Conservation (phyloP, 2,797 vertebrate species). For the Centroberyx gerrardi region DNA sequence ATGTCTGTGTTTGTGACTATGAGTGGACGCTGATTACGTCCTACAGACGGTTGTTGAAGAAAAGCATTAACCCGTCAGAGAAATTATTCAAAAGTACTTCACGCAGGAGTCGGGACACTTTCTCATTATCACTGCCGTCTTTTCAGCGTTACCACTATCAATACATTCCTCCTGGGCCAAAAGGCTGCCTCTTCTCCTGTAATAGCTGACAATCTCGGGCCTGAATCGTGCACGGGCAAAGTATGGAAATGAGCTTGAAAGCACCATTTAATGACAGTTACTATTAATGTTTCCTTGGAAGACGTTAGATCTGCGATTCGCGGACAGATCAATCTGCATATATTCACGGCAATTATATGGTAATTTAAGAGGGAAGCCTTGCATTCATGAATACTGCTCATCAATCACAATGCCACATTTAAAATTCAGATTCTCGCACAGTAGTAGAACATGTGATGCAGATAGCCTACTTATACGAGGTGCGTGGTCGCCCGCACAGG, state of each 20-base stretch:
- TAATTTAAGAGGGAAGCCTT: conserved; percentile 66
- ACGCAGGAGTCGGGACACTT: conserved; percentile 19
- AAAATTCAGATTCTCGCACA: conserved; percentile 64
- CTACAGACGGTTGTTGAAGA: conserved; percentile 17
- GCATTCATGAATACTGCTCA: conserved; percentile 72
- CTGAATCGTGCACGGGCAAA: conserved; percentile 38
- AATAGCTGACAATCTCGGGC: conserved; percentile 53
- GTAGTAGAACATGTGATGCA: conserved; percentile 42
- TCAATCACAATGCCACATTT: conserved; percentile 75
- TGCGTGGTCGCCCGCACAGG: conserved; percentile 14
- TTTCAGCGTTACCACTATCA: conserved; percentile 16
- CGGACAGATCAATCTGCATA: conserved; percentile 75
- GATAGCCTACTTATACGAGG: conserved; percentile 42
- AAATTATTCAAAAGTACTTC: conserved; percentile 42
- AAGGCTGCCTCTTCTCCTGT: conserved; percentile 25
- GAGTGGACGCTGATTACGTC: conserved; percentile 18
- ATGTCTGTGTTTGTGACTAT: conserved; percentile 4
- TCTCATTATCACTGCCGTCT: conserved; percentile 45
- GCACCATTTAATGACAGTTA: conserved; percentile 65
- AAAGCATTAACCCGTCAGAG: conserved; percentile 48
- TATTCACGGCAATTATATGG: conserved; percentile 71
- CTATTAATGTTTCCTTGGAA: conserved; percentile 64
- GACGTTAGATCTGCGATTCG: conserved; percentile 51
- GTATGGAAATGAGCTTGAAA: conserved; percentile 62
- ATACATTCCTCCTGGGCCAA: conserved; percentile 34